Evolutionary conservation across 2,113 vertebrate species (phyloP).

Genomic region (Raphicerus campestris): DNA sequence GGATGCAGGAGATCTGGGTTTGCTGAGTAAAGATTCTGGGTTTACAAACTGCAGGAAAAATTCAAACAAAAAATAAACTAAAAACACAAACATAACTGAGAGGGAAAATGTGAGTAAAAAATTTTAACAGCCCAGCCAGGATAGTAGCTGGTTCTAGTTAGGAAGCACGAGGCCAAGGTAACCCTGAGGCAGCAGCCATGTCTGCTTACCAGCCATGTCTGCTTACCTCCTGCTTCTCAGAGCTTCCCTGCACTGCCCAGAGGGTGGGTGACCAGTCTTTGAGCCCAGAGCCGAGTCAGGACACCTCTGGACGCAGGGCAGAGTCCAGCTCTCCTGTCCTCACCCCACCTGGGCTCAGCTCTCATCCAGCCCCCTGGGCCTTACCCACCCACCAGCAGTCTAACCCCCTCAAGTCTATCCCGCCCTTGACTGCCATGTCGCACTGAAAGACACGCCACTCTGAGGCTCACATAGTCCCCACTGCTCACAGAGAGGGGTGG

Average conservation of each 20-base stretch:
- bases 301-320: accelerated
- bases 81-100: neutral
- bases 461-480: neutral
- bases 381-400: too few species aligned
- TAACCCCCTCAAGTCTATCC: neutral
- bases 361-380: neutral
- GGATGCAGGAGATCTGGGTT: neutral
- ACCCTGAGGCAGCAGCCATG: neutral
- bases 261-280: neutral
- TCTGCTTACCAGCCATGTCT: too few species aligned
- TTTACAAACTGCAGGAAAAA: neutral
- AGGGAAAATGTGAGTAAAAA: neutral
- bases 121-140: neutral
- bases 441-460: neutral
- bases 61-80: neutral
- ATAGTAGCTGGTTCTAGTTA: neutral
- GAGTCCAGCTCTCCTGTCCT: neutral
- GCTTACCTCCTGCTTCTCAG: neutral
- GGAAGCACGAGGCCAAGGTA: neutral
- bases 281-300: neutral
- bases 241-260: neutral
- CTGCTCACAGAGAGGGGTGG: neutral
- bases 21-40: neutral
- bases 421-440: neutral
- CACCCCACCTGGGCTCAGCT: neutral